Evolutionary conservation across 1,140 invertebrate genomes (phyloP).

Genomic region (Paraescarpia echinospica): DNA sequence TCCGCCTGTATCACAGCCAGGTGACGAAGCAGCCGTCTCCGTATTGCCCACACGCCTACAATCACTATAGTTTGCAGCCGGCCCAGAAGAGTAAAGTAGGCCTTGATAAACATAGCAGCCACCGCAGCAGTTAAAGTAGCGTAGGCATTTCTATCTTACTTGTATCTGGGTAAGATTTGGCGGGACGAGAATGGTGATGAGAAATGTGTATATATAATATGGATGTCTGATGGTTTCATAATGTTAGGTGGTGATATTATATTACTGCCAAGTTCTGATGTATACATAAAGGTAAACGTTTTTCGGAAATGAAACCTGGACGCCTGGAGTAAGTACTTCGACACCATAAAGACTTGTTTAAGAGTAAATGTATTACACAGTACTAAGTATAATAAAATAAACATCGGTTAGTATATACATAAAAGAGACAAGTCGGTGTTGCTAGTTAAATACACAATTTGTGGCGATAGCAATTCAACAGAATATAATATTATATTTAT

Average conservation of each 20-base stretch:
- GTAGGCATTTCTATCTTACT: not conserved
- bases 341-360: not conserved
- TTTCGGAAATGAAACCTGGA: not conserved
- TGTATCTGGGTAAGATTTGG: not conserved
- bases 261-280: not conserved
- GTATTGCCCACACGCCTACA: too few relatives aligned
- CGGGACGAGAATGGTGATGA: not conserved
- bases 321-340: not conserved
- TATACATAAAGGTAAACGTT: not conserved
- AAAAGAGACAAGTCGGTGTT: not conserved
- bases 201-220: not conserved
- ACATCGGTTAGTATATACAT: not conserved
- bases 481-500: too few relatives aligned
- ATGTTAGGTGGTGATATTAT: not conserved
- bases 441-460: not conserved
- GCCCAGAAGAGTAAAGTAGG: not conserved
- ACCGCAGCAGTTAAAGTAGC: not conserved
- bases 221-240: not conserved
- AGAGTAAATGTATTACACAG: not conserved
- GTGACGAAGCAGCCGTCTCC: too few relatives aligned
- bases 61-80: too few relatives aligned
- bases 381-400: not conserved
- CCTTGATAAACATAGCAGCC: not conserved
- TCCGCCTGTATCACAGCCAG: not conserved
- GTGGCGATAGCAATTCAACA: too few relatives aligned